Conservation (phyloP, 2,113 vertebrate species). For the Orthonyx spaldingii region DNA sequence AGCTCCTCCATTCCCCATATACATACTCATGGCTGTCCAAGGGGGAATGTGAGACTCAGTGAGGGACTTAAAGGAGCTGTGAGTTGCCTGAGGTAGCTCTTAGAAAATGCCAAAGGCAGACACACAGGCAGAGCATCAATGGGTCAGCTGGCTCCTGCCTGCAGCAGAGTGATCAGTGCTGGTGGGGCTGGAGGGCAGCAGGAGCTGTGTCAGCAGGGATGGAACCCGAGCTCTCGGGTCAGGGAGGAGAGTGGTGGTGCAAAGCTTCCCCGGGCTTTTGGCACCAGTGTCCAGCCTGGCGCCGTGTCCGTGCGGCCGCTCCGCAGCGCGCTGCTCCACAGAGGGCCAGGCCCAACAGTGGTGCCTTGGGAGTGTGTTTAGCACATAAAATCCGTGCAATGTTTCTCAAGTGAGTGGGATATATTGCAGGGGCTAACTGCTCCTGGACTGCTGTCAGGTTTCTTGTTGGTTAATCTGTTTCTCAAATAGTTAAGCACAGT, state of each 20-base stretch:
- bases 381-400: rapidly evolving
- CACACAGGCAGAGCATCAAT: rapidly evolving
- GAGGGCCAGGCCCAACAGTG: no score
- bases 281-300: rapidly evolving
- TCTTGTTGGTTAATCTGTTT: neutral
- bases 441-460: neutral
- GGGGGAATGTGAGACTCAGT: no score
- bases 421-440: neutral
- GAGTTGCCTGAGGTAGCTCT: neutral
- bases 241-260: no score
- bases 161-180: rapidly evolving
- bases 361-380: rapidly evolving
- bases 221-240: neutral
- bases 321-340: rapidly evolving
- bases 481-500: neutral
- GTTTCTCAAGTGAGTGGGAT: rapidly evolving
- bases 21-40: neutral
- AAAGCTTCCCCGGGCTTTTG: rapidly evolving
- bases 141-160: neutral
- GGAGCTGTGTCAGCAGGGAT: neutral
- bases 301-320: no score
- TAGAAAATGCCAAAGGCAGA: neutral
- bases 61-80: neutral
- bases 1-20: neutral
- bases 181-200: neutral